Percentiles rank a stretch among this genome's conserved stretches.
These are phyloP conservation scores for Reinhardtius hippoglossoides DNA, from an alignment of 2,113 vertebrate genomes.

Conservation along the genomic window DNA sequence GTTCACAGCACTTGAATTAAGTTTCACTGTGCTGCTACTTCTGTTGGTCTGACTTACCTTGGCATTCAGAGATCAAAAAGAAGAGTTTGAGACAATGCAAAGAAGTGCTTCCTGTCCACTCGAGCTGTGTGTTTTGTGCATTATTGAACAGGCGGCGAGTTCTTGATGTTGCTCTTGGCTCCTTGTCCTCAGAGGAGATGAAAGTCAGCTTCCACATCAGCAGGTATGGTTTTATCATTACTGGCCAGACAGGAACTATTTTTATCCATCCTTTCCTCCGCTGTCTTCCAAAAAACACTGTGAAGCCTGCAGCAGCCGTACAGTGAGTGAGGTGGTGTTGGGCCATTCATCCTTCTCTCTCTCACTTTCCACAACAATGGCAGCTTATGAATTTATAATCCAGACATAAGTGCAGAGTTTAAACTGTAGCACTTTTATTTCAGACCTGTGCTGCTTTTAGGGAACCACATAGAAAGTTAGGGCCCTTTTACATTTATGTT, in stretches of 20 bases:
- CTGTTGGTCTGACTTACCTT: background rate
- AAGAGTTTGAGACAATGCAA: background rate
- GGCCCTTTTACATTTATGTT: too few species aligned
- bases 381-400: slow-evolving; percentile 31
- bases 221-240: slow-evolving; percentile 75
- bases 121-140: slow-evolving; percentile 27
- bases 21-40: slow-evolving; percentile 1
- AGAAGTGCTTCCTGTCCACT: slow-evolving; percentile 12
- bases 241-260: slow-evolving; percentile 62
- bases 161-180: slow-evolving; percentile 47
- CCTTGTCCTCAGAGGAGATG: slow-evolving; percentile 52
- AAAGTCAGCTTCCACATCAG: slow-evolving; percentile 52
- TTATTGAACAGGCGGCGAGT: slow-evolving; percentile 33
- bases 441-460: too few species aligned
- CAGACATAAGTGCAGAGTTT: slow-evolving; percentile 1
- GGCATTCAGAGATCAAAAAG: slow-evolving; percentile 28
- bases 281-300: slow-evolving; percentile 34
- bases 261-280: slow-evolving; percentile 52
- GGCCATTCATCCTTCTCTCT: background rate
- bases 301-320: slow-evolving; percentile 2
- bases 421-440: background rate
- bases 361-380: slow-evolving; percentile 20
- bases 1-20: background rate
- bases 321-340: slow-evolving; percentile 1
- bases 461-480: too few species aligned